Base-by-base conservation (phyloP, 1,140 invertebrate species). In the Paraescarpia echinospica region DNA sequence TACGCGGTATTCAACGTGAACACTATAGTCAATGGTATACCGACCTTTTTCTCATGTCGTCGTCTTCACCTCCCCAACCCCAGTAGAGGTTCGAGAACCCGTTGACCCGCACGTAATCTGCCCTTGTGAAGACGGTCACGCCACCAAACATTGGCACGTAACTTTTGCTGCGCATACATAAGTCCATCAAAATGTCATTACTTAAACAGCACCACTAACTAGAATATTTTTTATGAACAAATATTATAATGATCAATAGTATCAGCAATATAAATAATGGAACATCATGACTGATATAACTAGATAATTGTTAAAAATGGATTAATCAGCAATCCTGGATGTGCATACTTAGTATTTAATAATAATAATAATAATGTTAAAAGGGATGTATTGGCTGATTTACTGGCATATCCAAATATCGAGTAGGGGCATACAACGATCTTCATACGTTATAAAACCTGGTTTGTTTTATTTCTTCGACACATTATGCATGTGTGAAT, bases 71-170 rank as follows among this genome's bases (percentile, higher is more conserved):
- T n/a, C 96, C 98, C 92, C 92, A 98, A 0, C 98, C 98, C 96
- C 97, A 98, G 96, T 97, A 99, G 41, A 97, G 95, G 96, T 99
- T 99, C 27, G 98, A 98, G 97, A 99, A 99, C 1, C 99, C 98
- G 96, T 99, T 99, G 9, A 98, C 92, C 51, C 35, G 90, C 33
- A 89, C n/a, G 91, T 92, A 93, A 34, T 93, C 91, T 22, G 92
- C 93, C 35, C 35, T n/a, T 22, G 92, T 92, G 33, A 94, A 59
- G 27, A 48, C 51, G 14, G 93, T 59, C 51, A 93, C 92, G 35
- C 93, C 94, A 48, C 94, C 94, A 27, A 93, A 77, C 59, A 77
- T 77, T 18, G 59, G 59, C 59, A 77, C 59, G 59, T 77, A 77
- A 77, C 59, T 77, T 18, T 31, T 31, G 59, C 59, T 77, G 59